Conservation (phyloP, 2,888 invertebrate genomes). For the Molanna angustata region DNA sequence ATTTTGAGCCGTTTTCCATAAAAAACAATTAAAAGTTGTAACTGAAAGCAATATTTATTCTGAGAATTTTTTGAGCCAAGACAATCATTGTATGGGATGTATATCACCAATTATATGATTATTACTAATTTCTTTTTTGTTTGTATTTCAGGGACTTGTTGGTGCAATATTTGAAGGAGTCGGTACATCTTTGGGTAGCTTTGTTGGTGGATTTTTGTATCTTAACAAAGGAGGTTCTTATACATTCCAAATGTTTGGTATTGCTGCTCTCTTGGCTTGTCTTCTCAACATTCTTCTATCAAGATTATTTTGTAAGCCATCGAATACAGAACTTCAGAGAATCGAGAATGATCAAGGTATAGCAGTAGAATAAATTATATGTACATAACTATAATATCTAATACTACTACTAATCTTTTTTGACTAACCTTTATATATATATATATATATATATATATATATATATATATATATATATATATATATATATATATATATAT, state of each 20-base stretch:
- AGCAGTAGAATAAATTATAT: slow-evolving; percentile 1
- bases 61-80: too few relatives aligned
- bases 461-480: too few relatives aligned
- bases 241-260: slow-evolving; percentile 72
- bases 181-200: slow-evolving; percentile 77
- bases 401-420: not conserved
- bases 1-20: not conserved
- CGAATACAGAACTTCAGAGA: slow-evolving; percentile 40
- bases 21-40: not conserved
- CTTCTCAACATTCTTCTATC: slow-evolving; percentile 53
- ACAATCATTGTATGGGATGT: not conserved
- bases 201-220: slow-evolving; percentile 72
- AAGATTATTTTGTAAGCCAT: slow-evolving; percentile 4
- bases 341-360: slow-evolving; percentile 7
- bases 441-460: too few relatives aligned
- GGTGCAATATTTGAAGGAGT: slow-evolving; percentile 86
- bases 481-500: too few relatives aligned
- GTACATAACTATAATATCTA: not conserved
- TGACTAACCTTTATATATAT: too few relatives aligned
- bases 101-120: not conserved
- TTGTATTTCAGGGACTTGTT: slow-evolving; percentile 74
- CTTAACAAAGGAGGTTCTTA: slow-evolving; percentile 61
- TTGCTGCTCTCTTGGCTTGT: slow-evolving; percentile 61
- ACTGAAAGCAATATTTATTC: too few relatives aligned
- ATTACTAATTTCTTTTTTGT: not conserved